A percentile compares a stretch with the other conserved stretches of the same genome.
Evolutionary conservation across 1,140 invertebrate genomes (phyloP).

Genomic region (Drosophila kepulauana): DNA sequence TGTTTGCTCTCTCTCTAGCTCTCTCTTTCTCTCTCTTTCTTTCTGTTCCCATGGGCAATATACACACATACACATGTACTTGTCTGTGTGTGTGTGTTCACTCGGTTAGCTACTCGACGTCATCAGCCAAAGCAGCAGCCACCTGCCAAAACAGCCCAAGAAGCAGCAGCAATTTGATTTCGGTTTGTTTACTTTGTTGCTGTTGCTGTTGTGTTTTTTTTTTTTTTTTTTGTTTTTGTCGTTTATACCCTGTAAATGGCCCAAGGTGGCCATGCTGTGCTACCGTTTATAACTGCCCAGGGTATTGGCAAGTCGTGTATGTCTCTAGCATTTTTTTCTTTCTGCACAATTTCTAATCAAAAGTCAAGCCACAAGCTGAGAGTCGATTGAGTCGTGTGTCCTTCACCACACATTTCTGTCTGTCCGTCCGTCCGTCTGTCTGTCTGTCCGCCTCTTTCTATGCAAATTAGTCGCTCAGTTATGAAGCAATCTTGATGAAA

Average conservation of each 20-base stretch:
- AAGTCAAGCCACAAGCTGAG: not conserved
- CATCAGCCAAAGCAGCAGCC: slow-evolving; percentile 12
- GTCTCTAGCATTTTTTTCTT: not conserved
- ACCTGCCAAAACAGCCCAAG: slow-evolving; percentile 12
- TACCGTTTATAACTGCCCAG: not conserved
- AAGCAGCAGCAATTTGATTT: slow-evolving; percentile 17
- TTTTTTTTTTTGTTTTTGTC: not conserved
- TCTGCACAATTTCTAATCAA: not conserved
- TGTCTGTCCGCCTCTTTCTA: slow-evolving; percentile 1
- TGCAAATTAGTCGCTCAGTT: slow-evolving; percentile 3
- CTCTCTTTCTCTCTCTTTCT: not conserved
- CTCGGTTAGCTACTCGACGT: slow-evolving; percentile 19
- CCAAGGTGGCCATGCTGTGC: not conserved
- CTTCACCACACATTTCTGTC: no score
- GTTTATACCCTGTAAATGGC: slow-evolving; percentile 2
- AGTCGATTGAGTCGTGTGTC: not conserved
- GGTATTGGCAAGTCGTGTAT: not conserved
- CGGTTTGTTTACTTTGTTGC: slow-evolving; percentile 15
- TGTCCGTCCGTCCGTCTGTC: not conserved
- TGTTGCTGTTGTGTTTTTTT: slow-evolving; percentile 12
- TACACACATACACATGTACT: not conserved
- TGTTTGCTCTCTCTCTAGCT: slow-evolving; percentile 22
- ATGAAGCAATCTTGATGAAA: not conserved
- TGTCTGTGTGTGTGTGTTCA: not conserved
- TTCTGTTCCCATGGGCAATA: slow-evolving; percentile 47